Evolutionary conservation across 2,888 invertebrate genomes (phyloP).

Genomic region (Drosophila merina): DNA sequence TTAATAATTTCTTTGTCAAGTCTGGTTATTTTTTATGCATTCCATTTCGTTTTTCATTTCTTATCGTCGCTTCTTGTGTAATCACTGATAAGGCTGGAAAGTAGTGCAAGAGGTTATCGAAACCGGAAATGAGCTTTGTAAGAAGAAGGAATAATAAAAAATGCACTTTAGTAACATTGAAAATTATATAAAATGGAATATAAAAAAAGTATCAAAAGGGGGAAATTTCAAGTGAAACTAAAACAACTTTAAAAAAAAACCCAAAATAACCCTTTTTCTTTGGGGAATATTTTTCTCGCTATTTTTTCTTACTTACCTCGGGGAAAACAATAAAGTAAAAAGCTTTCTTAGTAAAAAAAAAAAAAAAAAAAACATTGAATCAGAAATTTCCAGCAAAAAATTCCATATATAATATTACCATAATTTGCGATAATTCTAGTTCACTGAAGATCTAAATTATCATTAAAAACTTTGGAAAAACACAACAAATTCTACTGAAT

Average conservation of each 20-base stretch:
- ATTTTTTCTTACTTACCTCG: too few relatives aligned
- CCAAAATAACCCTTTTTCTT: neutral
- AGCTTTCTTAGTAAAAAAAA: too few relatives aligned
- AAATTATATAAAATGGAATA: neutral
- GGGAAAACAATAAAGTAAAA: too few relatives aligned
- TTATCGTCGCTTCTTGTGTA: constrained; percentile 15
- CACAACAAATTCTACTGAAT: too few relatives aligned
- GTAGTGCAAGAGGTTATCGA: constrained; percentile 37
- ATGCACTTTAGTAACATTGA: neutral
- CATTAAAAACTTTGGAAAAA: too few relatives aligned
- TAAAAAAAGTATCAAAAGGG: neutral
- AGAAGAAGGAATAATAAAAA: neutral
- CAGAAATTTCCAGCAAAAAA: too few relatives aligned
- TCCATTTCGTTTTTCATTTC: neutral
- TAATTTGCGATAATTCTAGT: too few relatives aligned
- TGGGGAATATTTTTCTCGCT: neutral
- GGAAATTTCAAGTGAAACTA: neutral
- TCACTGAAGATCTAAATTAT: too few relatives aligned
- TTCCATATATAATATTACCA: too few relatives aligned
- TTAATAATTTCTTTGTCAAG: too few relatives aligned
- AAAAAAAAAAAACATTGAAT: too few relatives aligned
- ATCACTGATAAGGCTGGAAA: constrained; percentile 43
- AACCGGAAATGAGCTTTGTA: constrained; percentile 37
- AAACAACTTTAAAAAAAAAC: neutral
- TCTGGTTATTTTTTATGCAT: neutral